phyloP scores from a whole-genome alignment of 2,113 vertebrate species.

The Malurus melanocephalus region DNA sequence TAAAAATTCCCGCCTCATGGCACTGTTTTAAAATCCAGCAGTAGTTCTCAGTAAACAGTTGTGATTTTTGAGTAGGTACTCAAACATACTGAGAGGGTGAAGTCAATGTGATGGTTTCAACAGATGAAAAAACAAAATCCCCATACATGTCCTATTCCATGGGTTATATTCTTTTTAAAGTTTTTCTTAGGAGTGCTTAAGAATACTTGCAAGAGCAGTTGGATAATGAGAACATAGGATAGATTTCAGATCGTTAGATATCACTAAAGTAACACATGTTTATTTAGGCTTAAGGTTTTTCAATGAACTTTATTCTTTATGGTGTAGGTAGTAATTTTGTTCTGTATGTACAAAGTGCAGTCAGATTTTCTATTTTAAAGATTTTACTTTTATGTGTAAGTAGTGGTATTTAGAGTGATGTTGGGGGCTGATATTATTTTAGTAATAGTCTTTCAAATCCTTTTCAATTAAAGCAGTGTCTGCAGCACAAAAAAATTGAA shows the following conservation, averaged over 20 bases:
- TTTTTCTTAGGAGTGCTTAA: neutral
- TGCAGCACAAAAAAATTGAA: neutral
- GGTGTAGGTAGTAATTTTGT: neutral
- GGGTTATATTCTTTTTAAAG: neutral
- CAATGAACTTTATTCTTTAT: neutral
- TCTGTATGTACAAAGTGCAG: neutral
- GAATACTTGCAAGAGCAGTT: neutral
- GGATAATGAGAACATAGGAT: neutral
- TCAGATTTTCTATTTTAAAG: neutral
- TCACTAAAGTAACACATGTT: neutral
- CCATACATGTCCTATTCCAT: neutral
- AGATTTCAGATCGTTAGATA: neutral
- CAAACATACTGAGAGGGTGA: neutral
- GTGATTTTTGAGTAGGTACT: neutral
- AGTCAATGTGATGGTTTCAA: neutral
- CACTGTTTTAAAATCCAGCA: neutral
- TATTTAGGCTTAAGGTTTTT: neutral
- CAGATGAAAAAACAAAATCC: neutral
- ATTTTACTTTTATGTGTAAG: neutral
- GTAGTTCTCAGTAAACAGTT: neutral
- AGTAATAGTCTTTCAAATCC: neutral
- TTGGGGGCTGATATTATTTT: fast-evolving
- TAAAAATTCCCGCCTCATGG: fast-evolving
- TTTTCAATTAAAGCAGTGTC: neutral
- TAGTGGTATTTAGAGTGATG: neutral